These are phyloP conservation scores for Nilaparvata lugens DNA, from an alignment of 1,140 invertebrate genomes.

Conservation along the genomic window DNA sequence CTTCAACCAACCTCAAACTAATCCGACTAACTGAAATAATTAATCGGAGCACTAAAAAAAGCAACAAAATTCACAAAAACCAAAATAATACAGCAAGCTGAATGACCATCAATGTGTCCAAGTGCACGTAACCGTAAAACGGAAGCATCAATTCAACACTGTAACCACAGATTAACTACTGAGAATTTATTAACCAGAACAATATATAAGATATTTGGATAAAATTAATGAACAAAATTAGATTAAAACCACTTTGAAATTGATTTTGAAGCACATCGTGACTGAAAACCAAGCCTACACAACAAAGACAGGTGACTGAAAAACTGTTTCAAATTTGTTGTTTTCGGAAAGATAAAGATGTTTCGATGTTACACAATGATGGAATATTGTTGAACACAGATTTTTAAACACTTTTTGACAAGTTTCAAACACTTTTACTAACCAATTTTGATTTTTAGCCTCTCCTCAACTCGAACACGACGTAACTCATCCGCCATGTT, in stretches of 20 bases:
- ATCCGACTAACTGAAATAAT: too few relatives aligned
- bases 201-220: background rate
- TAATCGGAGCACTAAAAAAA: too few relatives aligned
- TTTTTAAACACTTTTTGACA: slow-evolving; percentile 11
- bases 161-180: background rate
- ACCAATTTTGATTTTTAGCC: slow-evolving; percentile 82
- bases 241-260: background rate
- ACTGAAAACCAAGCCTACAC: slow-evolving; percentile 12
- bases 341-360: slow-evolving; percentile 2
- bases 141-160: too few relatives aligned
- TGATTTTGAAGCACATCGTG: background rate
- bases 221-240: background rate
- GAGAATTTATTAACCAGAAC: too few relatives aligned
- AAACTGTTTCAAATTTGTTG: slow-evolving; percentile 5
- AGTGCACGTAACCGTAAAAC: too few relatives aligned
- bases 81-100: too few relatives aligned
- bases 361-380: background rate
- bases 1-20: too few relatives aligned
- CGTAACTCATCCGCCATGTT: slow-evolving; percentile 77
- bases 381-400: background rate
- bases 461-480: slow-evolving; percentile 76
- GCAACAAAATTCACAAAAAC: too few relatives aligned
- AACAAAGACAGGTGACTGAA: slow-evolving; percentile 17
- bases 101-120: too few relatives aligned
- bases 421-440: slow-evolving; percentile 37